phyloP scores from a whole-genome alignment of 2,888 invertebrate genomes.

The Mythimna albipuncta region DNA sequence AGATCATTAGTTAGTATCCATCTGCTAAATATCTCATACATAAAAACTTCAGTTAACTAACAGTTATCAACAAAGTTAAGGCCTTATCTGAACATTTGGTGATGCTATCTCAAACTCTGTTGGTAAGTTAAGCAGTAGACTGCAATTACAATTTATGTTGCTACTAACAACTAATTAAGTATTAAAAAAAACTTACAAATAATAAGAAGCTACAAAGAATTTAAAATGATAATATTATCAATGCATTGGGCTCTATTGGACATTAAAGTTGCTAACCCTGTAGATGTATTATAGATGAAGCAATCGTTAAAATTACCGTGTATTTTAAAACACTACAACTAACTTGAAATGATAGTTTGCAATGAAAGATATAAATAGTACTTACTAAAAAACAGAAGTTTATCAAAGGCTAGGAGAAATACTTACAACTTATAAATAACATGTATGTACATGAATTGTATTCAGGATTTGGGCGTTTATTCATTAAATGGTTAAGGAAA shows the following conservation, averaged over 20 bases:
- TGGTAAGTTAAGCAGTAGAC: too few species aligned
- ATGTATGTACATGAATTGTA: too few species aligned
- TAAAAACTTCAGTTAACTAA: neutral
- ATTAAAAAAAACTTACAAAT: neutral
- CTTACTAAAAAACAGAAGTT: neutral
- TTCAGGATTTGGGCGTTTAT: neutral
- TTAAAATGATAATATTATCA: neutral
- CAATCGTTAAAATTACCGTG: neutral
- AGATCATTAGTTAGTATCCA: neutral
- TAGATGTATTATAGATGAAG: neutral
- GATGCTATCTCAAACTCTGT: too few species aligned
- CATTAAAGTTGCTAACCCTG: neutral
- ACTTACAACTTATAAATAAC: neutral
- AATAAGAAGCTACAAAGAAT: neutral
- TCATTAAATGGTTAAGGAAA: neutral
- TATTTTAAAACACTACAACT: neutral
- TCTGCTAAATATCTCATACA: neutral
- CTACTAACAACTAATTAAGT: neutral
- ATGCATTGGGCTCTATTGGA: neutral
- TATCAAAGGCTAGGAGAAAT: neutral
- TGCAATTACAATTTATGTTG: neutral
- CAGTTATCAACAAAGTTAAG: too few species aligned
- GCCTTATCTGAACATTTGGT: neutral
- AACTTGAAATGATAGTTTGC: neutral
- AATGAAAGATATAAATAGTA: neutral